Conservation (phyloP, 2,797 vertebrate species). For the Sebastes variabilis region DNA sequence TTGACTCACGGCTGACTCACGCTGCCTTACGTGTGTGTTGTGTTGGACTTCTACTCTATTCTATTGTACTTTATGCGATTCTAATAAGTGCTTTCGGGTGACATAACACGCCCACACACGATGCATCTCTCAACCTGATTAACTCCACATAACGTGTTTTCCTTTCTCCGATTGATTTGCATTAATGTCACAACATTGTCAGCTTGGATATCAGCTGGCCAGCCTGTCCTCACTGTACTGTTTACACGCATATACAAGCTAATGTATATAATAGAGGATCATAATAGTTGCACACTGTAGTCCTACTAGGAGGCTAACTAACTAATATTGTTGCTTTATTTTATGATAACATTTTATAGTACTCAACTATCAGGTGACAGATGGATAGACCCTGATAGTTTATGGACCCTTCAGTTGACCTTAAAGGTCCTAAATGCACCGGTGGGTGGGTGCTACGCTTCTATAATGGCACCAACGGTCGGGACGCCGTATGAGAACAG, state of each 20-base stretch:
- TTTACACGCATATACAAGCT: background rate
- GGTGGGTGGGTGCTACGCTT: too few relatives aligned
- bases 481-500: too few relatives aligned
- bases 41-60: constrained; percentile 1
- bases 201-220: background rate
- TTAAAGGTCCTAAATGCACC: too few relatives aligned
- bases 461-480: too few relatives aligned
- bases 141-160: background rate
- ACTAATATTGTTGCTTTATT: too few relatives aligned
- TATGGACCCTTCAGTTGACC: too few relatives aligned
- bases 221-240: background rate
- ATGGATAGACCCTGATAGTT: too few relatives aligned
- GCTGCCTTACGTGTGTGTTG: background rate
- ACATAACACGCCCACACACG: background rate
- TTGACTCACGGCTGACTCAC: constrained; percentile 9
- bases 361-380: too few relatives aligned
- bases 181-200: background rate
- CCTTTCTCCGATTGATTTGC: background rate
- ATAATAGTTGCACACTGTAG: background rate
- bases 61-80: background rate
- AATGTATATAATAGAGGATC: background rate
- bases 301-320: fast-evolving
- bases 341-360: too few relatives aligned
- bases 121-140: background rate
- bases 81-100: background rate